Evolutionary conservation across 2,113 vertebrate species (phyloP).

Genomic region (Aspidoscelis tigris): DNA sequence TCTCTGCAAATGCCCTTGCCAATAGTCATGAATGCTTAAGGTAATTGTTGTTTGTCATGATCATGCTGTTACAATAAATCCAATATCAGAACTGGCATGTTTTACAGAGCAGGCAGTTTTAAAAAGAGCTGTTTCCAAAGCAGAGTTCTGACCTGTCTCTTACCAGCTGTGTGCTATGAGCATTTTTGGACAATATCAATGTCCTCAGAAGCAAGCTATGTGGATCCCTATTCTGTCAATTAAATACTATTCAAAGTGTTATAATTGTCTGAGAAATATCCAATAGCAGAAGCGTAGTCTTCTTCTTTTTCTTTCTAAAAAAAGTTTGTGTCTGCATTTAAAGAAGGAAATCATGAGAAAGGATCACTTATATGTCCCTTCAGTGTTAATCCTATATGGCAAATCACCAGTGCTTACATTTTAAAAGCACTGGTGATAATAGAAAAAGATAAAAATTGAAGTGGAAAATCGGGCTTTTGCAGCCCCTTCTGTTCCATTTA

Average conservation of each 20-base stretch:
- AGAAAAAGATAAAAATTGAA: background rate
- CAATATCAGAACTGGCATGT: background rate
- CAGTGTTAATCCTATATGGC: background rate
- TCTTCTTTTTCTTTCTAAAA: background rate
- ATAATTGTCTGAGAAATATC: background rate
- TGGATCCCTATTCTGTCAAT: background rate
- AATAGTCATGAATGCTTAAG: background rate
- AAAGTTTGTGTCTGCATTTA: background rate
- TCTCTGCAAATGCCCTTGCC: conserved; percentile 5
- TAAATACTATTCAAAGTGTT: background rate
- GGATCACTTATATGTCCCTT: background rate
- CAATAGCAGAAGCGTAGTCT: background rate
- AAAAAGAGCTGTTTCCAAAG: background rate
- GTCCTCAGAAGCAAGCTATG: conserved; percentile 9
- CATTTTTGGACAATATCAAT: conserved; percentile 6
- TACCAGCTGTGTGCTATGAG: background rate
- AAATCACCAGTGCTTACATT: background rate
- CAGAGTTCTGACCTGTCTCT: background rate
- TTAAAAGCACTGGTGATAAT: background rate
- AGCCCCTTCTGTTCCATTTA: no score
- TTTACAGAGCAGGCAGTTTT: background rate
- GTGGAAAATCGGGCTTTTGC: no score
- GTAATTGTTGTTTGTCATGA: background rate
- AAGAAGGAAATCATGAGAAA: background rate
- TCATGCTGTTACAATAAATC: background rate